These are phyloP conservation scores for Balearica regulorum DNA, from an alignment of 2,797 vertebrate genomes.

Conservation along the genomic window DNA sequence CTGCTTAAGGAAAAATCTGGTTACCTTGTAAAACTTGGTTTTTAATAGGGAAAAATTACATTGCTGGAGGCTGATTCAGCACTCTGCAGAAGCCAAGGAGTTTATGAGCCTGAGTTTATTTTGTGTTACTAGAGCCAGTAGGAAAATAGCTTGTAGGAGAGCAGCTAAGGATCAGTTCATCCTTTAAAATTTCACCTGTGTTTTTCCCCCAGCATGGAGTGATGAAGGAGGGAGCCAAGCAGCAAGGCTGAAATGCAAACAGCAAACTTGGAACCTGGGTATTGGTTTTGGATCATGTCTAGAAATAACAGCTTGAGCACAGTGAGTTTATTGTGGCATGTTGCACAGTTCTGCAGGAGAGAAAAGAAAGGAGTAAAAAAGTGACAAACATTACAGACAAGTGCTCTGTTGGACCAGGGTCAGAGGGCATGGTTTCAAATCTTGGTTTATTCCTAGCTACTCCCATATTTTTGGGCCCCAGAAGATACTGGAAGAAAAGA, in stretches of 20 bases:
- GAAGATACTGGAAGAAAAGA: not conserved
- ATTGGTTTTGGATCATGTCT: conserved; percentile 31
- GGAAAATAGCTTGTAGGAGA: not conserved
- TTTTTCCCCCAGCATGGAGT: not conserved
- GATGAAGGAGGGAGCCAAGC: not conserved
- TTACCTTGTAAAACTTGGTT: not conserved
- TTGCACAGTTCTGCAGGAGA: not conserved
- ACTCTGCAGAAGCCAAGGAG: not conserved
- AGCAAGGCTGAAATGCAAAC: not conserved
- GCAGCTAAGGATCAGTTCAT: not conserved
- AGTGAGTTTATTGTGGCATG: not conserved
- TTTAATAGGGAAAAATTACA: not conserved
- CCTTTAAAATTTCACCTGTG: conserved; percentile 23
- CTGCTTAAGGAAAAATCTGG: not conserved
- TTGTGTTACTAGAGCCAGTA: not conserved
- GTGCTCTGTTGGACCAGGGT: not conserved
- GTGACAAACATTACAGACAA: not conserved
- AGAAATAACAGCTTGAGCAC: not conserved
- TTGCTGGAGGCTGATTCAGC: not conserved
- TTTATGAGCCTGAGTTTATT: not conserved
- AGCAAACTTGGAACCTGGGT: not conserved
- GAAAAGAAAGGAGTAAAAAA: not conserved
- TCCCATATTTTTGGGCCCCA: not conserved
- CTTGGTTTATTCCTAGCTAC: not conserved
- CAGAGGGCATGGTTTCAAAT: not conserved